Percentiles rank a stretch among this genome's conserved stretches.
These are phyloP conservation scores for Coremacera marginata DNA, from an alignment of 2,888 invertebrate species.

Conservation along the genomic window DNA sequence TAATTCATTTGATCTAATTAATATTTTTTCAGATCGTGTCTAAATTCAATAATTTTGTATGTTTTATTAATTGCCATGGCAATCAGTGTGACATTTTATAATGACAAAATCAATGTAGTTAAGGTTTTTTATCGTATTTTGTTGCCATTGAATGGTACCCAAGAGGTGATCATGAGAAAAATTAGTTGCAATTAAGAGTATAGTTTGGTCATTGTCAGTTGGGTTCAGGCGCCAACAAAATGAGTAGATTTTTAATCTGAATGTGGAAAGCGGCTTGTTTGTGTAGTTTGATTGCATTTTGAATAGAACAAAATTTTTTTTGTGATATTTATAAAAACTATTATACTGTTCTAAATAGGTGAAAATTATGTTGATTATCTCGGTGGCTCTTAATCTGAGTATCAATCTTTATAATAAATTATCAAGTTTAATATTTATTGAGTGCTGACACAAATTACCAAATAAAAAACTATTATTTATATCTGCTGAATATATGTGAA, in stretches of 20 bases:
- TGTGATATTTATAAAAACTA: too few species aligned
- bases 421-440: too few species aligned
- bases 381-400: too few species aligned
- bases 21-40: slow-evolving; percentile 47
- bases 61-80: slow-evolving; percentile 60
- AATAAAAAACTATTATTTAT: too few species aligned
- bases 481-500: too few species aligned
- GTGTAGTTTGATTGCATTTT: too few species aligned
- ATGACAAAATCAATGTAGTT: background rate
- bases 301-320: too few species aligned
- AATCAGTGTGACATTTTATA: slow-evolving; percentile 61
- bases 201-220: background rate
- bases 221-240: slow-evolving; percentile 12
- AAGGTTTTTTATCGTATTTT: background rate
- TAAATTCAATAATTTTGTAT: slow-evolving; percentile 54
- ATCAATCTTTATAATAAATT: too few species aligned
- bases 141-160: background rate
- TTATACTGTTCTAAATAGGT: too few species aligned
- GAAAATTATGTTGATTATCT: too few species aligned
- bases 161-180: background rate
- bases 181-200: slow-evolving; percentile 14
- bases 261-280: too few species aligned
- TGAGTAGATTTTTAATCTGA: background rate
- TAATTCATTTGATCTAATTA: slow-evolving; percentile 57
- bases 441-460: too few species aligned